These are phyloP conservation scores for Ceuthmochares aereus DNA, from an alignment of 2,113 vertebrate species.

Conservation along the genomic window DNA sequence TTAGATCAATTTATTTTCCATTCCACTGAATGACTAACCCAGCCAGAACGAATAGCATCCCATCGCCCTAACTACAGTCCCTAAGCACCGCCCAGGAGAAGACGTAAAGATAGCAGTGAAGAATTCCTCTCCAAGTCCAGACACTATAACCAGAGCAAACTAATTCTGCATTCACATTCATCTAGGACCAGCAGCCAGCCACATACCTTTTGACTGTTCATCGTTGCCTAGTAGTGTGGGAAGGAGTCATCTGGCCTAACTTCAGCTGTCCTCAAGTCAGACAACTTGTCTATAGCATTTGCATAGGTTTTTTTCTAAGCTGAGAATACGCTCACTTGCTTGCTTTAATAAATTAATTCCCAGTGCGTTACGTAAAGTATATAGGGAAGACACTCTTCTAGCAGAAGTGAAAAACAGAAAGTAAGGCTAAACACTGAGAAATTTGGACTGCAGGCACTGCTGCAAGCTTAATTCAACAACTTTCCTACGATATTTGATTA, in stretches of 20 bases:
- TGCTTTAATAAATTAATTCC: background rate
- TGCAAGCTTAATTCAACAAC: background rate
- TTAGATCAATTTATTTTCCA: background rate
- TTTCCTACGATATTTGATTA: background rate
- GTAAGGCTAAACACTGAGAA: background rate
- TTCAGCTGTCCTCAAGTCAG: background rate
- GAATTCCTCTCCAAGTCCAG: background rate
- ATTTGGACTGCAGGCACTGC: background rate
- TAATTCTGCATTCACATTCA: background rate
- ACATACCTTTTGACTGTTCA: background rate
- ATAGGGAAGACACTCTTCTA: background rate
- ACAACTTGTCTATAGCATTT: background rate
- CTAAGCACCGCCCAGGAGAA: background rate
- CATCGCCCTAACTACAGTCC: background rate
- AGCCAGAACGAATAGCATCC: constrained; percentile 11
- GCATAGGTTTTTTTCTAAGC: background rate
- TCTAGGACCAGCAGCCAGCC: background rate
- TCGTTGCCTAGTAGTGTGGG: background rate
- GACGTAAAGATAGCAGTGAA: background rate
- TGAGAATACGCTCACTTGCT: background rate
- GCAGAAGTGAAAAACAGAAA: background rate
- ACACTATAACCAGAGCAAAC: background rate
- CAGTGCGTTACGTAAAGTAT: background rate
- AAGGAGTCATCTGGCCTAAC: background rate
- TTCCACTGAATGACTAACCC: background rate